These are phyloP conservation scores for Rhamphomyia laevipes DNA, from an alignment of 2,888 invertebrate genomes.

Conservation along the genomic window DNA sequence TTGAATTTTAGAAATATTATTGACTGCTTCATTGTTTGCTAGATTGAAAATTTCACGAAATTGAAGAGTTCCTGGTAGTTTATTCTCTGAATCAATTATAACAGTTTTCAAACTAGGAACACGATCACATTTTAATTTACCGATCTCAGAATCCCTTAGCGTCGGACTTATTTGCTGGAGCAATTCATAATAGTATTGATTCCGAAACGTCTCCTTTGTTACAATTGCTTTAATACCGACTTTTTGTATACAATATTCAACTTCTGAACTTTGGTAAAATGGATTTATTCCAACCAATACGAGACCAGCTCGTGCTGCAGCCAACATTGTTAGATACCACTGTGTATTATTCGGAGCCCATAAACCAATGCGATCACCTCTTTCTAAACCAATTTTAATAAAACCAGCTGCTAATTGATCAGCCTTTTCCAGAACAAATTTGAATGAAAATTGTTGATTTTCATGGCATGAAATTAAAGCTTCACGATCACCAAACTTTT, in stretches of 20 bases:
- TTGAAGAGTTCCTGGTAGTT: conserved; percentile 36
- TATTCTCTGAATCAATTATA: conserved; percentile 41
- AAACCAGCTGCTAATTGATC: conserved; percentile 58
- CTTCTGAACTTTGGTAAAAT: conserved; percentile 50
- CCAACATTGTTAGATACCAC: conserved; percentile 58
- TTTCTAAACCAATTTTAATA: conserved; percentile 47
- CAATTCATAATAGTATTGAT: conserved; percentile 52
- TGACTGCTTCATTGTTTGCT: conserved; percentile 16
- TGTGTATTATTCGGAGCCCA: conserved; percentile 63
- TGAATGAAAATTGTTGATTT: conserved; percentile 38
- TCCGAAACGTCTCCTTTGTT: conserved; percentile 45
- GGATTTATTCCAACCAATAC: conserved; percentile 64
- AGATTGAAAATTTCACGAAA: conserved; percentile 30
- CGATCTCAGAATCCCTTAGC: conserved; percentile 32
- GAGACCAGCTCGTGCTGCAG: conserved; percentile 54
- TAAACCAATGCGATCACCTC: conserved; percentile 59
- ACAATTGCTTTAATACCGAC: conserved; percentile 52
- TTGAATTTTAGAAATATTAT: conserved; percentile 30
- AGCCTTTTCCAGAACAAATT: conserved; percentile 35
- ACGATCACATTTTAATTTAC: conserved; percentile 33
- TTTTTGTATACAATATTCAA: conserved; percentile 55
- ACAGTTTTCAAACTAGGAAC: conserved; percentile 41
- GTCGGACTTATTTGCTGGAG: conserved; percentile 44
- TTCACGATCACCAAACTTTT: conserved; percentile 41
- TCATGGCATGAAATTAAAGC: conserved; percentile 43